Evolutionary conservation across 2,113 vertebrate species (phyloP).

Genomic region (Bungarus multicinctus): DNA sequence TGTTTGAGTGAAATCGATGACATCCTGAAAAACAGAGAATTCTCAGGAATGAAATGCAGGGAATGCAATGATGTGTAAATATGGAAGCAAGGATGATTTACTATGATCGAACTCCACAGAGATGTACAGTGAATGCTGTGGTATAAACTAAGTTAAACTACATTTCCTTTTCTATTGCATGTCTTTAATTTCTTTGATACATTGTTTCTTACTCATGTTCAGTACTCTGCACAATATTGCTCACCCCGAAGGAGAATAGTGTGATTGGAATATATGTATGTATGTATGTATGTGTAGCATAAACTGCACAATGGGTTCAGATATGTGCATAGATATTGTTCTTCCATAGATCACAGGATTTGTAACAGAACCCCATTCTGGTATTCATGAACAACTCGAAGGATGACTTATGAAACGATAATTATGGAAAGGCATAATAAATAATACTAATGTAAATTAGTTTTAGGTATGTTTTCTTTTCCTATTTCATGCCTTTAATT

Average conservation of each 20-base stretch:
- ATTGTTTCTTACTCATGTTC: not conserved
- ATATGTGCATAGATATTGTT: not conserved
- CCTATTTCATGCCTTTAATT: not conserved
- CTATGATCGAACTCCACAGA: not conserved
- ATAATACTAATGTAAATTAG: not conserved
- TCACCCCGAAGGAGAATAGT: not conserved
- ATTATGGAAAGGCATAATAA: not conserved
- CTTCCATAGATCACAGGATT: not conserved
- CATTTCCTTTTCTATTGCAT: not conserved
- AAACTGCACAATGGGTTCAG: not conserved
- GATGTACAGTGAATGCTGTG: not conserved
- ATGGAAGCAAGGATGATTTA: not conserved
- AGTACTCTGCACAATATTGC: not conserved
- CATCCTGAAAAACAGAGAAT: not conserved
- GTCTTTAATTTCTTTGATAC: not conserved
- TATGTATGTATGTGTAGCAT: too few relatives aligned
- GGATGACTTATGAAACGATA: not conserved
- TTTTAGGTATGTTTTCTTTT: not conserved
- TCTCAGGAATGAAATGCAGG: not conserved
- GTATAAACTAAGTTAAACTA: not conserved
- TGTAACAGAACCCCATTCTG: not conserved
- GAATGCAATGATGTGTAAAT: not conserved
- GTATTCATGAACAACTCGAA: not conserved
- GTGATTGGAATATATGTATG: not conserved
- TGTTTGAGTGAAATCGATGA: not conserved